Percentiles rank a stretch among this genome's conserved stretches.
phyloP scores from a whole-genome alignment of 1,140 invertebrate genomes.

The Ceratoteleas bidentatus region DNA sequence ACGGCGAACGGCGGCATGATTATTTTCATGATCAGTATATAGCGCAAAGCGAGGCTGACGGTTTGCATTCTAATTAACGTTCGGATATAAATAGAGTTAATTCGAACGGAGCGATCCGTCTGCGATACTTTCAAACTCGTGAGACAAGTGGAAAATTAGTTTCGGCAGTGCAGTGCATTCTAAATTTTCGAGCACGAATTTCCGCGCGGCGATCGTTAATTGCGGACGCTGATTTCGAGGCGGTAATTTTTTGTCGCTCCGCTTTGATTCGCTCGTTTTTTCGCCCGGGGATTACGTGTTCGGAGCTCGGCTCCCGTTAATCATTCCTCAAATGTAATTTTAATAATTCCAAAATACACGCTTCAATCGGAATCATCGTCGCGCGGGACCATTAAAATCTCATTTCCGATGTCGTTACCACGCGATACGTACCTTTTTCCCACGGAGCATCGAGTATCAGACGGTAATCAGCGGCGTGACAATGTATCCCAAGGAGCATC shows the following conservation, averaged over 20 bases:
- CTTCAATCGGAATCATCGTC: conserved; percentile 31
- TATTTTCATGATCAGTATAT: no score
- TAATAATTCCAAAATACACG: conserved; percentile 30
- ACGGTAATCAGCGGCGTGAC: conserved; percentile 55
- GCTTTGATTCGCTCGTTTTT: not conserved
- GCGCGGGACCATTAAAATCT: conserved; percentile 54
- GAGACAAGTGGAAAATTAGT: not conserved
- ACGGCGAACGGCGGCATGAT: no score
- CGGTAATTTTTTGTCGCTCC: not conserved
- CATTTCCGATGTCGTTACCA: conserved; percentile 52
- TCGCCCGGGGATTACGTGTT: no score
- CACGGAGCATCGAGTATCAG: conserved; percentile 55
- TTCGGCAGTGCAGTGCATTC: conserved; percentile 8
- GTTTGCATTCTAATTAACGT: not conserved
- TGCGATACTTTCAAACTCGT: not conserved
- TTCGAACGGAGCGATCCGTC: not conserved
- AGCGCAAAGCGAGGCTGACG: no score
- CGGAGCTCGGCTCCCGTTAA: not conserved
- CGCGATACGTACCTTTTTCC: conserved; percentile 32
- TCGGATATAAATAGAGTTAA: conserved; percentile 3
- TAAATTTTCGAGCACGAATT: not conserved
- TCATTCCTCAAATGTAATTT: conserved; percentile 16
- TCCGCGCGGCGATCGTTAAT: not conserved
- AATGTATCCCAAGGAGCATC: conserved; percentile 52
- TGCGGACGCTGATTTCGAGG: not conserved